phyloP scores from a whole-genome alignment of 2,888 invertebrate species.

The Tetragnatha montana region DNA sequence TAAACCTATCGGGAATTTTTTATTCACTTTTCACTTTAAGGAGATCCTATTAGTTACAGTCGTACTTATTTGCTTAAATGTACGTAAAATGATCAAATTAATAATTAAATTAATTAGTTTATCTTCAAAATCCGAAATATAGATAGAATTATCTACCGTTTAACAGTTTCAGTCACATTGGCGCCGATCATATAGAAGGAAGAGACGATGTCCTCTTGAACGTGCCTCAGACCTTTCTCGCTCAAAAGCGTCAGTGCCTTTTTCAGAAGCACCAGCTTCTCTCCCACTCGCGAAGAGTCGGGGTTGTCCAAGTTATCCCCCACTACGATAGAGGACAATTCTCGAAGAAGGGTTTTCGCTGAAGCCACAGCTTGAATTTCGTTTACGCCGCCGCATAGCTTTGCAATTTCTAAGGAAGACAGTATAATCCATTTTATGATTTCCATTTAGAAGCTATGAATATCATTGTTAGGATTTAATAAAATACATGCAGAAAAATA shows the following conservation, averaged over 20 bases:
- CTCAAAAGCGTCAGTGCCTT: constrained; percentile 2
- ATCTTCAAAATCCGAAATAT: too few species aligned
- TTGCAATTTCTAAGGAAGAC: background rate
- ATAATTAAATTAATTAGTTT: background rate
- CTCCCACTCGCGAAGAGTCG: background rate
- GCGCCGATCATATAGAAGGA: constrained; percentile 11
- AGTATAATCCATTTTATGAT: background rate
- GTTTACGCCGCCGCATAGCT: background rate
- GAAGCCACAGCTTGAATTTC: too few species aligned
- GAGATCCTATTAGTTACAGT: too few species aligned
- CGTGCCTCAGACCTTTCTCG: constrained; percentile 41
- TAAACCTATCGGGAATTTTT: too few species aligned
- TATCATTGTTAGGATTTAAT: background rate
- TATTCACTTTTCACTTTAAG: too few species aligned
- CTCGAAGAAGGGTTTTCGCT: constrained; percentile 11
- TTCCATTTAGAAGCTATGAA: background rate
- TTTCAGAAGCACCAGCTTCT: constrained; percentile 33
- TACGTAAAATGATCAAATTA: background rate
- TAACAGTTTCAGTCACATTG: constrained; percentile 15
- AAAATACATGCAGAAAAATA: background rate
- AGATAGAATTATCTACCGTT: constrained; percentile 16
- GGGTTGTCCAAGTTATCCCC: background rate
- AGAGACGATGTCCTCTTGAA: constrained; percentile 67
- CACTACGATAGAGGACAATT: constrained; percentile 2
- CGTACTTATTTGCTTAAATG: too few species aligned